Base-by-base conservation (phyloP, 2,113 vertebrate species). In the Orcinus orca region DNA sequence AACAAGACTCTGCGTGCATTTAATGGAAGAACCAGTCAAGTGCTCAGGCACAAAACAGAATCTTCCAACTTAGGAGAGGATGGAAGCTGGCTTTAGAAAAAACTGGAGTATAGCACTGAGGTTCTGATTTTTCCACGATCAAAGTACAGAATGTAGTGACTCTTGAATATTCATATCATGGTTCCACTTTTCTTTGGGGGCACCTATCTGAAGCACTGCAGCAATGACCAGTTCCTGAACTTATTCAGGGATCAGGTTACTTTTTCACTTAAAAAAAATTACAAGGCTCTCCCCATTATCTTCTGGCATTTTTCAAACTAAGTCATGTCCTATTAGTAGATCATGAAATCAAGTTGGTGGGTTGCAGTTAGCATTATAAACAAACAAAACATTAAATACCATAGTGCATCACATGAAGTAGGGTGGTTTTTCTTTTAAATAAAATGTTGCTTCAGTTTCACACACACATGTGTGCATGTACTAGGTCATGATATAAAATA, bases 1-100 rank as follows among this genome's bases (percentile, higher is more conserved):
- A 20, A 41, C 14, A 13, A 10, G 4, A 7, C 6, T 13, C 62
- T 21, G 33, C 2, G 82, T 3, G 55, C 2, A 0, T 17, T 20
- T 36, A 47, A 21, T 18, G 60, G n/a, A 33, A 71, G 76, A 76
- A 47, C 20, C 6, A 23, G 14, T 18, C 36, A 33, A 38, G 63
- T 0, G 20, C 41, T 53, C 5, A 8, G 26, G 63, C 65, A 15
- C 20, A 1, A 53, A 55, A 47, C 7, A 33, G 60, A 31, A 55
- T 20, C 14, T n/a, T 53, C 60, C n/a, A n/a, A 2, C 14, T 20
- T 47, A 12, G 17, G 11, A 70, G 17, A 58, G 47, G 26, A 41
- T 1, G 6, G 3, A 44, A 89, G 41, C 21, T 0, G 1, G 58
- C 20, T 26, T 70, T 14, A 33, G 15, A 13, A 25, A 63, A 80